Conservation (phyloP, 2,888 invertebrate genomes). For the Icerya purchasi region DNA sequence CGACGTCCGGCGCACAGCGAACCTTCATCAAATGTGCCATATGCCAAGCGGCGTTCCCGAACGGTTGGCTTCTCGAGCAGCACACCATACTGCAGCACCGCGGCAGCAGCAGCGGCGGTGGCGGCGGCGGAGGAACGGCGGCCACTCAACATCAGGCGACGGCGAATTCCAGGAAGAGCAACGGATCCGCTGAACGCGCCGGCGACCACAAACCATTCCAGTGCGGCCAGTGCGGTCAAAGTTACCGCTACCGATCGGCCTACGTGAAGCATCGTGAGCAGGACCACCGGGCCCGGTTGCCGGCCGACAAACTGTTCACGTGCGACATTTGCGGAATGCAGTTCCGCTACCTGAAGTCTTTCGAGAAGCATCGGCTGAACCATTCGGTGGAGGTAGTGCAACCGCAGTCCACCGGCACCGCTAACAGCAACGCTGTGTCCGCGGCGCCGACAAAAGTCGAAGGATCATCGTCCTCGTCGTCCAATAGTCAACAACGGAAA, state of each 20-base stretch:
- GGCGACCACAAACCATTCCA: constrained; percentile 71
- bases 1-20: background rate
- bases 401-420: constrained; percentile 14
- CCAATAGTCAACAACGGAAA: background rate
- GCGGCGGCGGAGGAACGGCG: background rate
- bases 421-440: background rate
- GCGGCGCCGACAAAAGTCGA: constrained; percentile 1
- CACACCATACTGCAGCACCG: constrained; percentile 69
- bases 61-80: constrained; percentile 66
- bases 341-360: constrained; percentile 69
- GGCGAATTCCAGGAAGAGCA: background rate
- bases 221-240: constrained; percentile 77
- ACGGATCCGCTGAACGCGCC: background rate
- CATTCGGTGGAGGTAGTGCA: constrained; percentile 66
- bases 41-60: constrained; percentile 68
- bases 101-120: constrained; percentile 23
- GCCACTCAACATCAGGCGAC: background rate
- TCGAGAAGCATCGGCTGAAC: constrained; percentile 71
- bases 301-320: constrained; percentile 73
- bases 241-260: constrained; percentile 69
- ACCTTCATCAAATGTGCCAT: constrained; percentile 41
- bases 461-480: background rate
- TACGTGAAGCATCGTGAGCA: constrained; percentile 68
- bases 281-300: constrained; percentile 65
- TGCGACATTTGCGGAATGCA: constrained; percentile 86